phyloP scores from a whole-genome alignment of 1,140 invertebrate species.

The Calephelis virginiensis region DNA sequence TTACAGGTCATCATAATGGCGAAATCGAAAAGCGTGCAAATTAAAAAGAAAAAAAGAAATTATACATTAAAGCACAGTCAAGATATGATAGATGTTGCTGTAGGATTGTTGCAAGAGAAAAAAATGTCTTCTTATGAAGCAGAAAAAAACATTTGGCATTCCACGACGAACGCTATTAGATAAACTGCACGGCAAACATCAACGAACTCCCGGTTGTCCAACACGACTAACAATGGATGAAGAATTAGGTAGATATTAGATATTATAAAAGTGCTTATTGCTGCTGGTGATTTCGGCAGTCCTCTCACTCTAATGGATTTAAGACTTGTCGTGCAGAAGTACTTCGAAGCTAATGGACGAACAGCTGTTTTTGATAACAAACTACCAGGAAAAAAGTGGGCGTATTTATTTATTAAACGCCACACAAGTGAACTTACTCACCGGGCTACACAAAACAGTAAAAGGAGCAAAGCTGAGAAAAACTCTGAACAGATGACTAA shows the following conservation, averaged over 20 bases:
- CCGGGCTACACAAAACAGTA: not conserved
- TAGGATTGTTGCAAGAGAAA: no score
- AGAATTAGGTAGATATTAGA: no score
- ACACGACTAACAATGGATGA: not conserved
- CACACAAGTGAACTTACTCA: not conserved
- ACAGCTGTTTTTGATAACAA: not conserved
- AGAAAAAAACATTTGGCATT: no score
- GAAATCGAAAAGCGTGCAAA: no score
- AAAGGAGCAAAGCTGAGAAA: not conserved
- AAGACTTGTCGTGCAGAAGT: not conserved
- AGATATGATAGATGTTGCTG: no score
- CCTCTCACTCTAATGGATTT: not conserved
- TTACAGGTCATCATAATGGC: no score
- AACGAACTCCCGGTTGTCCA: not conserved
- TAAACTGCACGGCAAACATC: not conserved
- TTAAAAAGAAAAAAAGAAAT: no score
- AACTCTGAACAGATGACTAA: not conserved
- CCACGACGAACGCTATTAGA: no score
- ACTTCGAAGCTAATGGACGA: not conserved
- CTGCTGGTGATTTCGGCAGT: not conserved
- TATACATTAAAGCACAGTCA: no score
- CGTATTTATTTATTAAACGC: not conserved
- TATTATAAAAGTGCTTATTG: not conserved
- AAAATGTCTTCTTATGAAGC: no score
- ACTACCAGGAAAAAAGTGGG: not conserved